Evolutionary conservation across 2,888 invertebrate genomes (phyloP), one percentile per base, ranked within the genome.

Genomic region (Brassicogethes aeneus): DNA sequence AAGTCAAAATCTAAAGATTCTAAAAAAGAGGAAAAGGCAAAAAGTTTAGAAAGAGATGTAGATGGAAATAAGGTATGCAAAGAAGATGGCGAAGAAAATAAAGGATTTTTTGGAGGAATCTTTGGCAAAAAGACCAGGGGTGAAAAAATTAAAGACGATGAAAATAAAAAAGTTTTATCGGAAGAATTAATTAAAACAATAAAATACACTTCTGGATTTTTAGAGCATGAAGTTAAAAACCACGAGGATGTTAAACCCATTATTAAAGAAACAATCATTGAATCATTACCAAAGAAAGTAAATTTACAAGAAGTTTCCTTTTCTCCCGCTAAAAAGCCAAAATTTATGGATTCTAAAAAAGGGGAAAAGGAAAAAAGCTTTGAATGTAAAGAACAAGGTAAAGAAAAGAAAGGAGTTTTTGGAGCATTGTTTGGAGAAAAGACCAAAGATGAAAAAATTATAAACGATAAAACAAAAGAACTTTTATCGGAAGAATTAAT

Each of bases 61-160:
- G 23, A 40, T 42, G 35, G 45, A 47, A 15, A 39, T 36, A 16
- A n/a, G 32, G 12, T 15, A 36, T 35, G 30, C 12, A 15, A 5
- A 2, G 14, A n/a, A n/a, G n/a, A 23, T 7, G 23, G 23, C 23
- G 10, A 5, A 13, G 32, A 32, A 12, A 32, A 12, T 10, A 32
- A 32, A 12, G 54, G 57, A n/a, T 36, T 57, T 3, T 56, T 57
- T 32, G 13, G 54, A 36, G 48, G 54, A 35, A 52, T 56, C 15
- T 56, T 57, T 36, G 51, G 55, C 33, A 57, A 55, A 39, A 56
- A 52, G 42, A 47, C 52, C 3, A 49, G 45, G 13, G 37, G 48
- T 3, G 0, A 54, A 52, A 37, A 40, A 47, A 12, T 32, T 46
- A 2, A 54, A 54, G 36, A 54, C 47, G 34, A 44, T 41, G 16